Evolutionary conservation across 2,797 vertebrate genomes (phyloP).

Genomic region (Oreochromis mossambicus): DNA sequence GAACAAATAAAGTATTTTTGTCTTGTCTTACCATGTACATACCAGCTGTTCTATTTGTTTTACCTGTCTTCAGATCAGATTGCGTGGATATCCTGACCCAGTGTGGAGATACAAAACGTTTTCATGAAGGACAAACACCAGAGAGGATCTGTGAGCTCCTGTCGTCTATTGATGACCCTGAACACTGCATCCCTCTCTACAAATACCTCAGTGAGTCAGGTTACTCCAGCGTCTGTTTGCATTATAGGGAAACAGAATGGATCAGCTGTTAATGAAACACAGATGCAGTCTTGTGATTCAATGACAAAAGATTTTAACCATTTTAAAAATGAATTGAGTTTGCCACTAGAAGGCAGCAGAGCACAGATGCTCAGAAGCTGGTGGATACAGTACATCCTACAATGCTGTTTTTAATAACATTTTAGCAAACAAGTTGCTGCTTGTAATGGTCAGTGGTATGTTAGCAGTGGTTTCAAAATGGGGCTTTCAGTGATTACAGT

Average conservation of each 20-base stretch:
- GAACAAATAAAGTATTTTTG: not conserved
- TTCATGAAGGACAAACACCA: constrained; percentile 89
- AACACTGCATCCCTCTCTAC: constrained; percentile 90
- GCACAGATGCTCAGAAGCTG: not conserved
- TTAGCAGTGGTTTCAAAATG: not conserved
- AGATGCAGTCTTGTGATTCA: not conserved
- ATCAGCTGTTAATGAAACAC: not conserved
- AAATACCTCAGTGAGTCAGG: constrained; percentile 89
- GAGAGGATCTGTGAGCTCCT: constrained; percentile 94
- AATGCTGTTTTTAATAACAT: not conserved
- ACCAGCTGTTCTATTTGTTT: not conserved
- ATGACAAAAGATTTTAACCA: not conserved
- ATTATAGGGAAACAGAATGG: not conserved
- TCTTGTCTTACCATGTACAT: not conserved
- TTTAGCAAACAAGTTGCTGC: not conserved
- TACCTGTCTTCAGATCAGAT: constrained; percentile 83
- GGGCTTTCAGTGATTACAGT: not conserved
- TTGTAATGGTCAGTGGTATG: not conserved
- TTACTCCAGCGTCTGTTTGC: not conserved
- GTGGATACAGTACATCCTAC: rapidly evolving
- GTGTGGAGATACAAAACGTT: constrained; percentile 91
- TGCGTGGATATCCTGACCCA: constrained; percentile 96
- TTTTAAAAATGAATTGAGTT: not conserved
- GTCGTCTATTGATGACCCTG: constrained; percentile 89
- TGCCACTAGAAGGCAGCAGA: constrained; percentile 4